A percentile compares a stretch with the other conserved stretches of the same genome.
These are phyloP conservation scores for Andrena minutula DNA, from an alignment of 2,888 invertebrate genomes.

Conservation along the genomic window DNA sequence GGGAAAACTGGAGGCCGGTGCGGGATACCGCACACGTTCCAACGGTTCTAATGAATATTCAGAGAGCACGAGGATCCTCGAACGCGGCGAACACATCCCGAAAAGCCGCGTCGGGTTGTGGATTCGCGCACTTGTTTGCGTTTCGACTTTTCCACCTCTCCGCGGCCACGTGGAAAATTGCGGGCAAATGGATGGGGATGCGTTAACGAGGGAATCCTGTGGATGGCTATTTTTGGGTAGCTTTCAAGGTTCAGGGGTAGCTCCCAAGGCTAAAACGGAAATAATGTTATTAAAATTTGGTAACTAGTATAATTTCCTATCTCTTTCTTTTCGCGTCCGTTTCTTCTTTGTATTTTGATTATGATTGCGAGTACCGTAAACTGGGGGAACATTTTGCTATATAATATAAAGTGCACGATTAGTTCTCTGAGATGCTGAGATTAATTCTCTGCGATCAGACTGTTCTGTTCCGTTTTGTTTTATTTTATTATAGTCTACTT, in stretches of 20 bases:
- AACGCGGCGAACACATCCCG: conserved; percentile 13
- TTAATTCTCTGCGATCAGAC: too few relatives aligned
- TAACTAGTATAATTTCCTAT: too few relatives aligned
- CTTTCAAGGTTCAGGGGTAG: neutral
- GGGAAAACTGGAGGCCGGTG: neutral
- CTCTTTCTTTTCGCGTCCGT: too few relatives aligned
- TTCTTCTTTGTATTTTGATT: too few relatives aligned
- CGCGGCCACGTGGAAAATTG: neutral
- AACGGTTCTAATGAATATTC: conserved; percentile 58
- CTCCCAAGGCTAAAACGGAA: neutral
- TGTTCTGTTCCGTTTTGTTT: too few relatives aligned
- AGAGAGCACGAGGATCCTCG: conserved; percentile 17
- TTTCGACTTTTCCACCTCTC: conserved; percentile 3
- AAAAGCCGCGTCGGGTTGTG: neutral
- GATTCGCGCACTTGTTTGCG: conserved; percentile 31
- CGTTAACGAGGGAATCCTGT: neutral
- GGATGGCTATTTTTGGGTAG: neutral
- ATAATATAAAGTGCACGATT: too few relatives aligned
- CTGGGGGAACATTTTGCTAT: too few relatives aligned
- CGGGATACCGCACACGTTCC: conserved; percentile 12
- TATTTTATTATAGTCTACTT: too few relatives aligned
- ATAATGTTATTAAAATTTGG: too few relatives aligned
- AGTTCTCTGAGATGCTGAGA: too few relatives aligned
- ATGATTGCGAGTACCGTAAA: too few relatives aligned
- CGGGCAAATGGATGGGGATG: neutral